These are phyloP conservation scores for Stictocephala bisonia DNA, from an alignment of 2,888 invertebrate species.

Conservation along the genomic window DNA sequence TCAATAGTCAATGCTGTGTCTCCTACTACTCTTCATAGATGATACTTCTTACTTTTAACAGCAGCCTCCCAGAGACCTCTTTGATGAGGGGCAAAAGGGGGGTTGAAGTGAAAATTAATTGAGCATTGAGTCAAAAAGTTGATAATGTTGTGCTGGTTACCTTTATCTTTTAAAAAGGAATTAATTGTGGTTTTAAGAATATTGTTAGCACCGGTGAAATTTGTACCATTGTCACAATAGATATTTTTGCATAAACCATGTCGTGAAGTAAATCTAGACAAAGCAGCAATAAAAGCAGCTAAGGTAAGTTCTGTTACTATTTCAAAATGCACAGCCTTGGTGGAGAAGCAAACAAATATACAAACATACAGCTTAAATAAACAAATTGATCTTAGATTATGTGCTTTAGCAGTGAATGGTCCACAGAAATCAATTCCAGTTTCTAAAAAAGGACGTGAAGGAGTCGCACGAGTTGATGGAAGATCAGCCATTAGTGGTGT, in stretches of 20 bases:
- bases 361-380: conserved; percentile 45
- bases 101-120: conserved; percentile 62
- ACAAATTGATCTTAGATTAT: conserved; percentile 28
- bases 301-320: conserved; percentile 58
- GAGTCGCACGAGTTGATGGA: background rate
- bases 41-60: conserved; percentile 61
- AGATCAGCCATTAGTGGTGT: conserved; percentile 2
- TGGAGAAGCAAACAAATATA: conserved; percentile 58
- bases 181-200: conserved; percentile 47
- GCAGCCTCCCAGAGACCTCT: conserved; percentile 62
- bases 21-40: conserved; percentile 59
- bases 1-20: conserved; percentile 59
- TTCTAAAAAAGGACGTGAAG: background rate
- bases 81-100: conserved; percentile 61
- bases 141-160: background rate
- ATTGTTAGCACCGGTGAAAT: conserved; percentile 59
- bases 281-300: conserved; percentile 58
- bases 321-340: conserved; percentile 60
- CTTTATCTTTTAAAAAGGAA: background rate
- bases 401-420: conserved; percentile 43
- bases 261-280: conserved; percentile 57
- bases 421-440: conserved; percentile 53
- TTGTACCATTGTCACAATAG: conserved; percentile 61
- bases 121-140: conserved; percentile 56
- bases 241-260: conserved; percentile 56